These are phyloP conservation scores for Charina bottae DNA, from an alignment of 2,113 vertebrate species.

Conservation along the genomic window DNA sequence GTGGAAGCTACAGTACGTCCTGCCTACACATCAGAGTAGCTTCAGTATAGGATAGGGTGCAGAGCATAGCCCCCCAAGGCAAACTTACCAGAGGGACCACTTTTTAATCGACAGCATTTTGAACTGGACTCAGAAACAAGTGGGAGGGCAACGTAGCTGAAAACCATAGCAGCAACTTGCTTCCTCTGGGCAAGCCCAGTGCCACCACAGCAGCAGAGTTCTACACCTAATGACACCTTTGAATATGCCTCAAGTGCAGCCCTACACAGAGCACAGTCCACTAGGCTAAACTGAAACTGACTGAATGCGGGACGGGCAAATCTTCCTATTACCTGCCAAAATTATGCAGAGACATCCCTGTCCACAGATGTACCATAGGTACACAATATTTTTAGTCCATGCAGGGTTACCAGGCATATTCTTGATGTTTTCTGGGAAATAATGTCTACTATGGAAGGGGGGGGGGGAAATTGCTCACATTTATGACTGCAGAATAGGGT, in stretches of 20 bases:
- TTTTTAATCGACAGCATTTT: not conserved
- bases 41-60: not conserved
- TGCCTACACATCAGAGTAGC: not conserved
- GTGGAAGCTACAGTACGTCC: not conserved
- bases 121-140: not conserved
- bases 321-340: not conserved
- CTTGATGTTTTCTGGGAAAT: not conserved
- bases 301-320: not conserved
- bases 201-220: not conserved
- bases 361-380: not conserved
- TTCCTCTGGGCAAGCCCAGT: not conserved
- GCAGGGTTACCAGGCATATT: not conserved
- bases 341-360: not conserved
- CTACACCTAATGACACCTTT: not conserved
- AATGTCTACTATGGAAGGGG: not conserved
- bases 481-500: not conserved
- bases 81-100: not conserved
- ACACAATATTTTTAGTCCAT: not conserved
- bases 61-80: not conserved
- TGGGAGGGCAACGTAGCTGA: not conserved
- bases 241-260: not conserved
- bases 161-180: not conserved
- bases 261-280: not conserved
- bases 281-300: not conserved
- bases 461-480: not conserved